Evolutionary conservation across 2,888 invertebrate species (phyloP).

Genomic region (Amblyjoppa fuscipennis): DNA sequence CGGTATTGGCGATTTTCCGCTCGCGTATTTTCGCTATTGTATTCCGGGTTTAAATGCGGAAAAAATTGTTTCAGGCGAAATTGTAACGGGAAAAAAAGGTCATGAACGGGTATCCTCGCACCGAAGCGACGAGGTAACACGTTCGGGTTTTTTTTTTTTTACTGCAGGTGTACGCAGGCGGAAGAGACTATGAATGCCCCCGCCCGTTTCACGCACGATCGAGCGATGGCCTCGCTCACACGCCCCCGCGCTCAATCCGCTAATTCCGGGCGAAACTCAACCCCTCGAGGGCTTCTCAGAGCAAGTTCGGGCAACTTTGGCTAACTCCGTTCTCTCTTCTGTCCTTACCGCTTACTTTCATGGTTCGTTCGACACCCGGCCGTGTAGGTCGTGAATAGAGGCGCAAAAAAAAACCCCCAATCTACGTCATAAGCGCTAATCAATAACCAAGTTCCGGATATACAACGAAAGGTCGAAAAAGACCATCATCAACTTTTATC

Average conservation of each 20-base stretch:
- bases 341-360: constrained; percentile 21
- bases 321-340: constrained; percentile 18
- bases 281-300: constrained; percentile 16
- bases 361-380: constrained; percentile 4
- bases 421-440: constrained; percentile 18
- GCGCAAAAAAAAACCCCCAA: constrained; percentile 12
- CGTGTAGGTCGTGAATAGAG: background rate
- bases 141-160: background rate
- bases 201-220: constrained; percentile 41
- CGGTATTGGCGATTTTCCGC: too few species aligned
- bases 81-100: background rate
- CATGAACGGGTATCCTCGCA: background rate
- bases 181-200: constrained; percentile 24
- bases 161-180: background rate
- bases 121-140: background rate
- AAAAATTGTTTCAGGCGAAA: background rate
- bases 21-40: too few species aligned
- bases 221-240: constrained; percentile 18
- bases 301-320: constrained; percentile 36
- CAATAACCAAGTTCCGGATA: too few species aligned
- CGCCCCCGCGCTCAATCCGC: constrained; percentile 45
- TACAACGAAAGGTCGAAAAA: too few species aligned
- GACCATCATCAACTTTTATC: too few species aligned
- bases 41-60: background rate
- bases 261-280: constrained; percentile 46